phyloP scores from a whole-genome alignment of 2,113 vertebrate genomes.

The Myotis lucifugus region DNA sequence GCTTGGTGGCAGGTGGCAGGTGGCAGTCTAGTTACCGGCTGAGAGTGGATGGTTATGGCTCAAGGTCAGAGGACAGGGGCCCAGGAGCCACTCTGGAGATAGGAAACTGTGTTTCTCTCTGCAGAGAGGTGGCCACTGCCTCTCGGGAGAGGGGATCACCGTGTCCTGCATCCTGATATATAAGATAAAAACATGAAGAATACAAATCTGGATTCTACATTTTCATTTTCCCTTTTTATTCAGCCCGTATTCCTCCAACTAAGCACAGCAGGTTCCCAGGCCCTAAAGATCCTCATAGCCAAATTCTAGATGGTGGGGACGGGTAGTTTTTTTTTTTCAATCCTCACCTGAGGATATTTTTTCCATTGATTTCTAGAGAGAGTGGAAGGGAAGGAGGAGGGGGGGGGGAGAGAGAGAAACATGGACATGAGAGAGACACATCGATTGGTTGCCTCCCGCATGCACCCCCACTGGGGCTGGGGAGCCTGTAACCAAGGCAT shows the following conservation, averaged over 20 bases:
- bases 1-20: not conserved
- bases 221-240: conserved; percentile 21
- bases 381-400: no score
- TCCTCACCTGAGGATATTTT: no score
- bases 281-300: not conserved
- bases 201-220: not conserved
- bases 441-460: no score
- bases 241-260: not conserved
- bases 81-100: not conserved
- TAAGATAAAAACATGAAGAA: not conserved
- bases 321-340: no score
- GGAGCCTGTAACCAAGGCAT: no score
- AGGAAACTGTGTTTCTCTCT: not conserved
- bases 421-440: no score
- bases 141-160: not conserved
- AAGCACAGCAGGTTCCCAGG: not conserved
- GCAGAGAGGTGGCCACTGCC: not conserved
- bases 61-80: not conserved
- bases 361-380: no score
- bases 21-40: not conserved
- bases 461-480: no score
- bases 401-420: no score
- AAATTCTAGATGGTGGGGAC: not conserved
- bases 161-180: not conserved
- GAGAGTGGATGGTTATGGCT: not conserved